Conservation (phyloP, 2,888 invertebrate species). For the Agonopterix alstromeriana region DNA sequence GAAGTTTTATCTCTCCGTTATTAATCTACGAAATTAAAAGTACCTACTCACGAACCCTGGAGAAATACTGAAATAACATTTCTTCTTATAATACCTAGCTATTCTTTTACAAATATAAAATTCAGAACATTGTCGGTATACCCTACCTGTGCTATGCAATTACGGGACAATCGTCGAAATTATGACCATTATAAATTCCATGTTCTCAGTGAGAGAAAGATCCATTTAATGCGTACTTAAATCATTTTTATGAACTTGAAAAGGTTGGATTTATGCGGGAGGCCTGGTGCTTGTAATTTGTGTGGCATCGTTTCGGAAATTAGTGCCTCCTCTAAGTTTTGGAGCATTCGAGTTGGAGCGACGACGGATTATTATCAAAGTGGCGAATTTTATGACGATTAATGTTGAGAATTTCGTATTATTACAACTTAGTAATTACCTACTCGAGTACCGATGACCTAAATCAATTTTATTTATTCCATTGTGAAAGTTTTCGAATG, state of each 20-base stretch:
- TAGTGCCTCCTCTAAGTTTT: constrained; percentile 25
- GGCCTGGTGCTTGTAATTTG: constrained; percentile 53
- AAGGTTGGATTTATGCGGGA: constrained; percentile 64
- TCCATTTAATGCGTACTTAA: constrained; percentile 67
- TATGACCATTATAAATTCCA: constrained; percentile 61
- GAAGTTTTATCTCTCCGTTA: constrained; percentile 35
- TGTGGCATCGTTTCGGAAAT: constrained; percentile 37
- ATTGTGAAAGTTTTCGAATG: too few species aligned
- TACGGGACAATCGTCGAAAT: constrained; percentile 50
- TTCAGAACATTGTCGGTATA: not conserved
- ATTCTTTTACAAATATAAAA: constrained; percentile 2
- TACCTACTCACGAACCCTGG: constrained; percentile 13
- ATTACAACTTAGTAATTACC: too few species aligned
- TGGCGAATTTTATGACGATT: constrained; percentile 5
- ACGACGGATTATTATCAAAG: constrained; percentile 8
- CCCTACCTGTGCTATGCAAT: constrained; percentile 22
- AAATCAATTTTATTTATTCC: too few species aligned
- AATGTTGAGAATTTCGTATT: constrained; percentile 2
- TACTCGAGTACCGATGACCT: too few species aligned
- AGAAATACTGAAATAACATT: not conserved
- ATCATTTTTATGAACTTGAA: constrained; percentile 73
- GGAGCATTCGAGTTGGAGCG: not conserved
- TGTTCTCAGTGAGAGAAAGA: constrained; percentile 54
- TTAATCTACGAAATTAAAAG: constrained; percentile 42
- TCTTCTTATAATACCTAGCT: not conserved